Base-by-base conservation (phyloP, 2,113 vertebrate species). In the Aegotheles bennettii region DNA sequence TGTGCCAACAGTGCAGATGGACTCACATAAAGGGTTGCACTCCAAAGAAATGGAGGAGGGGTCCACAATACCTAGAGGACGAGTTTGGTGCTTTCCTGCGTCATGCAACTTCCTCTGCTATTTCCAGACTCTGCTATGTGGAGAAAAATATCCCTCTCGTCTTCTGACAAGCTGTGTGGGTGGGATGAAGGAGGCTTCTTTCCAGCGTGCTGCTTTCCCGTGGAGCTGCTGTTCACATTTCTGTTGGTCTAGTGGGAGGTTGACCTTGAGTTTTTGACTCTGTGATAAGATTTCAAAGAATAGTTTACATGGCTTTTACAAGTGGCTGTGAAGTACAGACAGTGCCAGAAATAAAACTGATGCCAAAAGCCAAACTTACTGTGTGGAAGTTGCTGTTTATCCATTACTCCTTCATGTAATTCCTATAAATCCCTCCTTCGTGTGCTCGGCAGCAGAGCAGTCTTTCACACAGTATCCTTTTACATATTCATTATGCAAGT, bases 201-300 rank as follows among this genome's bases (percentile, higher is more conserved):
- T 80, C 45, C 76, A 80, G 45, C 48, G 40, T 31, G 15, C 50
- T 84, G 3, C 69, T 77, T 75, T 80, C 45, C 71, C 76, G 48
- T 43, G 4, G 60, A 56, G 65, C 77, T 56, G 60, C 73, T 73
- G 14, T 61, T 71, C 8, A 2, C 47, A 11, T 82, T 82, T 89
- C 70, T 57, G 60, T 63, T 4, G 3, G n/a, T 90, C 86, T 90
- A 77, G 54, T 90, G 85, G 53, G 70, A 93, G 54, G 67, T 50
- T 93, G 85, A 92, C 90, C 88, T 92, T 92, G 79, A 61, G 33
- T 64, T 93, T 93, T 89, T 57, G 31, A 29, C 45, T 74, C 50
- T 71, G 13, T 88, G 90, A 67, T 83, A 90, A 84, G 54, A 88
- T 95, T 88, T 86, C 75, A 83, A 50, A 47, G 31, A 90, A 53